A percentile compares a stretch with the other conserved stretches of the same genome.
phyloP scores from a whole-genome alignment of 2,113 vertebrate genomes.

The Datnioides undecimradiatus region DNA sequence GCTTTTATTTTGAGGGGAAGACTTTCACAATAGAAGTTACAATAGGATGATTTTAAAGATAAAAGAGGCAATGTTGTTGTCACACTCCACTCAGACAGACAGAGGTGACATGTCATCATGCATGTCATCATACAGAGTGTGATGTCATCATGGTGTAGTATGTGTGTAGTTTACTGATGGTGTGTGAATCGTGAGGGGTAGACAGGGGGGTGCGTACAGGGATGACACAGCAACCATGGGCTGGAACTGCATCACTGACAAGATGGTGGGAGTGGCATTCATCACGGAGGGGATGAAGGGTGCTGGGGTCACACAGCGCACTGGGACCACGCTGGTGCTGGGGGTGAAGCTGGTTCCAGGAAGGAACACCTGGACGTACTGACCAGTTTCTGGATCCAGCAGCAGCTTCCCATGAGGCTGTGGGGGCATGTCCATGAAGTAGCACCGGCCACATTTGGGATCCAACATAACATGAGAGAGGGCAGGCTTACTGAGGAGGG shows the following conservation, averaged over 20 bases:
- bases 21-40: no score
- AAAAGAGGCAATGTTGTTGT: no score
- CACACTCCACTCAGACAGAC: not conserved
- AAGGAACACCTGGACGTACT: constrained; percentile 89
- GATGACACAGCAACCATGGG: constrained; percentile 50
- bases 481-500: not conserved
- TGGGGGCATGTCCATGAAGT: constrained; percentile 83
- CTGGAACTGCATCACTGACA: constrained; percentile 62
- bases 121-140: not conserved
- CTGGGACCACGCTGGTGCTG: constrained; percentile 65
- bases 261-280: constrained; percentile 7
- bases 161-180: constrained; percentile 48
- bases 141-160: constrained; percentile 2
- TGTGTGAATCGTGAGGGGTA: constrained; percentile 46
- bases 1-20: no score
- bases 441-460: constrained; percentile 85
- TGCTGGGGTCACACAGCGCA: constrained; percentile 57
- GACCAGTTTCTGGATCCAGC: constrained; percentile 91
- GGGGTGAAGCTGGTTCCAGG: constrained; percentile 72
- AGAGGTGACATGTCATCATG: not conserved
- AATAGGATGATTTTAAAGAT: no score
- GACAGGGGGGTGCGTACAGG: constrained; percentile 45
- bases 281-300: not conserved
- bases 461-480: constrained; percentile 84
- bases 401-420: constrained; percentile 87